Evolutionary conservation across 2,888 invertebrate species (phyloP).

Genomic region (Andrena haemorrhoa): DNA sequence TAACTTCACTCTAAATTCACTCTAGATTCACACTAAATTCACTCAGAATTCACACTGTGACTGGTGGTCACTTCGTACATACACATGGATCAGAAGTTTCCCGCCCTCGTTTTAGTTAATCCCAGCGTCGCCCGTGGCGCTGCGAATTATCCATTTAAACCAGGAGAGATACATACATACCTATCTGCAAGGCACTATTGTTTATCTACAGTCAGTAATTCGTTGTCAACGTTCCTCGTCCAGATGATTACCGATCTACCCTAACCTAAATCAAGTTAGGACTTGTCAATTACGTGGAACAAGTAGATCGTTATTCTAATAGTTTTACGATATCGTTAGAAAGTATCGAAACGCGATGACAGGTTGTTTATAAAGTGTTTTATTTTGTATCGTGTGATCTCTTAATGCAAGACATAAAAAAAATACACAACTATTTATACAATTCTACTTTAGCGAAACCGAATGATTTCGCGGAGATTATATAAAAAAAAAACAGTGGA

Average conservation of each 20-base stretch:
- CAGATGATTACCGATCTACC: slow-evolving; percentile 59
- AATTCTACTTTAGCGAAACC: slow-evolving; percentile 19
- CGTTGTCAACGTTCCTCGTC: slow-evolving; percentile 28
- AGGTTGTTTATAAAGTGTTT: slow-evolving; percentile 35
- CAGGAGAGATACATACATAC: too few relatives aligned
- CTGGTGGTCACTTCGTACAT: too few relatives aligned
- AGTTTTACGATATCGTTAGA: slow-evolving; percentile 4
- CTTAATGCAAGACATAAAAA: slow-evolving; percentile 6
- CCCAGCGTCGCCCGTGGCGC: too few relatives aligned
- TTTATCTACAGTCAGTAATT: neutral
- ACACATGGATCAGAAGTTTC: too few relatives aligned
- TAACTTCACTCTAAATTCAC: too few relatives aligned
- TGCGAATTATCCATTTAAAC: too few relatives aligned
- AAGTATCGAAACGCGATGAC: slow-evolving; percentile 4
- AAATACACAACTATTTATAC: slow-evolving; percentile 15
- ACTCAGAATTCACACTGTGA: too few relatives aligned
- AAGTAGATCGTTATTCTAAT: slow-evolving; percentile 17
- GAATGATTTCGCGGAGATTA: slow-evolving; percentile 41
- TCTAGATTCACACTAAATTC: too few relatives aligned
- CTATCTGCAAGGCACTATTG: too few relatives aligned
- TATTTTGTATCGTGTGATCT: slow-evolving; percentile 3
- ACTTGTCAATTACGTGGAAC: slow-evolving; percentile 49
- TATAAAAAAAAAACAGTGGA: neutral
- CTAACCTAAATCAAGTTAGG: slow-evolving; percentile 57
- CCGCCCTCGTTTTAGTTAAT: too few relatives aligned